These are phyloP conservation scores for Myioborus melanocephalus DNA, from an alignment of 2,797 vertebrate genomes.

Conservation along the genomic window DNA sequence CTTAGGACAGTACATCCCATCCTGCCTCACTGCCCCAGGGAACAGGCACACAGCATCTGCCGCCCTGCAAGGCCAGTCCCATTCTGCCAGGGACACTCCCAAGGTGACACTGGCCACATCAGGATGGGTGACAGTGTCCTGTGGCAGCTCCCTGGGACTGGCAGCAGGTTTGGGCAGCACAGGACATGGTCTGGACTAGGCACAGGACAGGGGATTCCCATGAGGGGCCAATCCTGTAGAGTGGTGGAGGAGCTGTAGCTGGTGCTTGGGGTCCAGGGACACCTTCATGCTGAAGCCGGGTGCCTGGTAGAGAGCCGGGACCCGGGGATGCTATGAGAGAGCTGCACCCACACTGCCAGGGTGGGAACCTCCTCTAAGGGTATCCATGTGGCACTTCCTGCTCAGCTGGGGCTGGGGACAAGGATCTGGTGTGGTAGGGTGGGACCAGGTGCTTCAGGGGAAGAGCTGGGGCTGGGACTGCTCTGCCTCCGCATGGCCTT, in stretches of 20 bases:
- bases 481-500: not conserved
- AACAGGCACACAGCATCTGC: not conserved
- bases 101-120: not conserved
- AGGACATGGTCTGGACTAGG: not conserved
- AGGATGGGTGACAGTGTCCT: not conserved
- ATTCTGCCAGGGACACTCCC: not conserved
- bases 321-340: not conserved
- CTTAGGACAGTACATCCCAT: constrained; percentile 47
- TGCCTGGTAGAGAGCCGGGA: not conserved
- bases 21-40: not conserved
- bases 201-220: not conserved
- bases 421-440: accelerated
- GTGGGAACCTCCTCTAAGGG: not conserved
- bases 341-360: accelerated
- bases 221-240: not conserved
- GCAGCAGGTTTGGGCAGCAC: not conserved
- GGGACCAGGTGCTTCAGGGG: not conserved
- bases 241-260: not conserved
- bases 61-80: not conserved
- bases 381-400: not conserved
- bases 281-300: not conserved
- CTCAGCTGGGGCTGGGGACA: not conserved
- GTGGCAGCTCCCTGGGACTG: not conserved
- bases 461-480: not conserved
- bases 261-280: not conserved